Evolutionary conservation across 2,888 invertebrate genomes (phyloP), one percentile per base, ranked within the genome.

Genomic region (Mechanitis messenoides): DNA sequence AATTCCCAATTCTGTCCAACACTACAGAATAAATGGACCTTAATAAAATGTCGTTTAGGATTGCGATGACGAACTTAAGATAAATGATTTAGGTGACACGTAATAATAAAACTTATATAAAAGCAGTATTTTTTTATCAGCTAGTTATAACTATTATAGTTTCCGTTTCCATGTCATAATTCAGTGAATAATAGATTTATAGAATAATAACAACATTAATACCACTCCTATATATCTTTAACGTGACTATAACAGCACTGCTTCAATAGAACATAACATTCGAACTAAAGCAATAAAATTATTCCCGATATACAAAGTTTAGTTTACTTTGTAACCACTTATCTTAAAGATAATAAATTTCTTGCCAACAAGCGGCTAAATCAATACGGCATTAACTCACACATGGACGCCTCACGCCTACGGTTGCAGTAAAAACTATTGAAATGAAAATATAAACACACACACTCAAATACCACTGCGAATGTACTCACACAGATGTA

Each of bases 361-460:
- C 85, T 87, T 87, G 79, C 79, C 74, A 80, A 81, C 81, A 82
- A 72, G 73, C 72, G 70, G 78, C 76, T 81, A 78, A 87, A 89
- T 88, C 88, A 87, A 88, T 88, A 89, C 87, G 79, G 83, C 79
- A 85, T 87, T 85, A 85, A 87, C 88, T 64, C 87, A 87, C 87
- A 89, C 88, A 81, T 61, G 54, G 62, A 63, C 71, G 74, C 66
- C 65, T 69, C 69, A 83, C 84, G 68, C 84, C 71, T 79, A 87
- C 87, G 69, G 74, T 72, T 81, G 85, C 84, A 83, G 76, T 85
- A 89, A 89, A 89, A 89, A 89, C 89, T 89, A 89, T 87, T 81
- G 81, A 83, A 88, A 87, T 87, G 86, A 89, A 88, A 88, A 85
- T 88, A 89, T 88, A 86, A 81, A 76, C 79, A 71, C 82, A 79